These are phyloP conservation scores for Pelusios castaneus DNA, from an alignment of 2,113 vertebrate genomes.

Conservation along the genomic window DNA sequence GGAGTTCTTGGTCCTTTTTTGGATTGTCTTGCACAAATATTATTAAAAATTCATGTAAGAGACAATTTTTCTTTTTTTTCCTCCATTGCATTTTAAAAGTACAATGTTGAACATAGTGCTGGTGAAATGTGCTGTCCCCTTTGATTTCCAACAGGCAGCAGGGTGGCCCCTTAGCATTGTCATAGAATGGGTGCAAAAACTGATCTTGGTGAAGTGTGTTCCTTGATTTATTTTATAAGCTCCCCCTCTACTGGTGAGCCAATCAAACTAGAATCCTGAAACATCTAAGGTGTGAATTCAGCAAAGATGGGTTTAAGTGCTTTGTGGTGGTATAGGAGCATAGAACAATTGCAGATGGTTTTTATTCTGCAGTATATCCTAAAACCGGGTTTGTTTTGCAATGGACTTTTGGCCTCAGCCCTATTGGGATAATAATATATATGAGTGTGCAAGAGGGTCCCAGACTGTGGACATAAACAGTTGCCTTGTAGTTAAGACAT, in stretches of 20 bases:
- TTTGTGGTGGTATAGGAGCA: background rate
- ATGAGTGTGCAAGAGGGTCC: background rate
- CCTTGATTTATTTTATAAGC: background rate
- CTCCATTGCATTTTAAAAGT: background rate
- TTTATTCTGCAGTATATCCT: background rate
- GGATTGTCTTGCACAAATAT: too few species aligned
- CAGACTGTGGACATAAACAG: background rate
- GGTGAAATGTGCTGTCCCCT: background rate
- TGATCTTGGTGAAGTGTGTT: background rate
- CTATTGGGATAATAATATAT: background rate
- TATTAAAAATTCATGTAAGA: too few species aligned
- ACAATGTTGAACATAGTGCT: background rate
- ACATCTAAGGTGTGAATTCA: background rate
- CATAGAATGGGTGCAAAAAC: background rate
- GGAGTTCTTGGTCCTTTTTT: too few species aligned
- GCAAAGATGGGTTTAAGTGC: background rate
- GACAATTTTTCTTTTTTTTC: background rate
- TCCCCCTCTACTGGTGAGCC: background rate
- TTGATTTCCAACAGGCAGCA: background rate
- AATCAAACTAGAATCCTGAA: background rate
- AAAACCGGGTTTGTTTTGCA: background rate
- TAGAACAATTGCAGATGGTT: background rate
- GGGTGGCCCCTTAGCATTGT: background rate
- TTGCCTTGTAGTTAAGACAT: background rate
- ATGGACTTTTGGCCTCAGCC: background rate